phyloP scores from a whole-genome alignment of 2,888 invertebrate genomes.

The Erpobdella octoculata region DNA sequence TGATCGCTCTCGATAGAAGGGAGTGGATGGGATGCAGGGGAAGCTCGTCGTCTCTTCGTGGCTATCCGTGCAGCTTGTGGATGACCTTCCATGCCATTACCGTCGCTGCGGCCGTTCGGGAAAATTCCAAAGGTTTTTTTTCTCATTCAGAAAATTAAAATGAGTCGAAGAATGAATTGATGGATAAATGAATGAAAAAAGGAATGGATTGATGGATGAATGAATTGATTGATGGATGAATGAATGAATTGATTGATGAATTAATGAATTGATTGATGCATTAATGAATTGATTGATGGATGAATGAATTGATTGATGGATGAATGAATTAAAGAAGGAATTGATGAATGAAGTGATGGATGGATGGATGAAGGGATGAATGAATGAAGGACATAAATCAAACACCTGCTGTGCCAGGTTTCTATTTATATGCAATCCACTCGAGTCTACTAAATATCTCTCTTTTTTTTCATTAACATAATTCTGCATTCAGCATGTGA shows the following conservation, averaged over 20 bases:
- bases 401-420: too few species aligned
- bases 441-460: too few species aligned
- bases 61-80: slow-evolving; percentile 93
- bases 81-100: slow-evolving; percentile 83
- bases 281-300: too few species aligned
- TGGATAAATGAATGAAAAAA: background rate
- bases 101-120: slow-evolving; percentile 62
- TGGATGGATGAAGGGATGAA: background rate
- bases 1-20: slow-evolving; percentile 9
- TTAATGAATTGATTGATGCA: too few species aligned
- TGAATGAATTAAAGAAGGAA: background rate
- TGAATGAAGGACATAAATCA: background rate
- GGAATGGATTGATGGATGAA: background rate
- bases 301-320: too few species aligned
- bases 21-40: slow-evolving; percentile 62
- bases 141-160: background rate
- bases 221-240: background rate
- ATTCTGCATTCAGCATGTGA: too few species aligned
- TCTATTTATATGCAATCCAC: too few species aligned
- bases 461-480: too few species aligned
- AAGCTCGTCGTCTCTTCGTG: slow-evolving; percentile 66
- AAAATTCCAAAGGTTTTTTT: background rate
- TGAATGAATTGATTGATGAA: background rate
- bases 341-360: background rate
- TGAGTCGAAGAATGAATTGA: background rate